Percentiles rank a stretch among this genome's conserved stretches.
Conservation (phyloP, 1,140 invertebrate species). For the Augochlora pura region DNA sequence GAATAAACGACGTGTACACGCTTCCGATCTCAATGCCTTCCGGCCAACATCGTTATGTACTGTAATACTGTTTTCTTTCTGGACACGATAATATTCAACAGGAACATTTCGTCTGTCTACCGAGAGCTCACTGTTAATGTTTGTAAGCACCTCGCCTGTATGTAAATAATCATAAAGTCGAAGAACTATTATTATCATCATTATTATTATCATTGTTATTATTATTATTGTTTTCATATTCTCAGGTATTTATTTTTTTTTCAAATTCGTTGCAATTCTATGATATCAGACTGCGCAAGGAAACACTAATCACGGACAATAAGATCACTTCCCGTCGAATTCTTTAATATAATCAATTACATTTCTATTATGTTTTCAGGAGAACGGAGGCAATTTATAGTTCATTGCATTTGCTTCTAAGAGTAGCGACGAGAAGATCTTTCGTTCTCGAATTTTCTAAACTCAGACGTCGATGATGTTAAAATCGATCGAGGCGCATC, state of each 20-base stretch:
- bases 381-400: background rate
- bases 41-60: background rate
- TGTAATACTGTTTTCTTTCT: background rate
- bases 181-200: background rate
- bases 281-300: background rate
- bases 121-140: background rate
- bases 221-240: slow-evolving; percentile 1
- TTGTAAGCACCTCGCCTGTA: background rate
- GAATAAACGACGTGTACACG: background rate
- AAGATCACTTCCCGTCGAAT: slow-evolving; percentile 2
- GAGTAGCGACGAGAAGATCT: background rate
- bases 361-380: slow-evolving; percentile 14
- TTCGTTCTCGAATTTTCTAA: background rate
- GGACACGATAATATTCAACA: background rate
- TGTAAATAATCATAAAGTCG: background rate
- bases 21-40: background rate
- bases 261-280: background rate
- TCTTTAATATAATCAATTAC: background rate
- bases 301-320: background rate
- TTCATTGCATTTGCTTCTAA: background rate
- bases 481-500: background rate
- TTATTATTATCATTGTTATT: no score
- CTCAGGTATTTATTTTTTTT: slow-evolving; percentile 14
- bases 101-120: background rate
- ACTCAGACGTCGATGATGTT: background rate